A percentile compares a stretch with the other conserved stretches of the same genome.
Conservation (phyloP, 2,888 invertebrate genomes). For the Seladonia tumulorum region DNA sequence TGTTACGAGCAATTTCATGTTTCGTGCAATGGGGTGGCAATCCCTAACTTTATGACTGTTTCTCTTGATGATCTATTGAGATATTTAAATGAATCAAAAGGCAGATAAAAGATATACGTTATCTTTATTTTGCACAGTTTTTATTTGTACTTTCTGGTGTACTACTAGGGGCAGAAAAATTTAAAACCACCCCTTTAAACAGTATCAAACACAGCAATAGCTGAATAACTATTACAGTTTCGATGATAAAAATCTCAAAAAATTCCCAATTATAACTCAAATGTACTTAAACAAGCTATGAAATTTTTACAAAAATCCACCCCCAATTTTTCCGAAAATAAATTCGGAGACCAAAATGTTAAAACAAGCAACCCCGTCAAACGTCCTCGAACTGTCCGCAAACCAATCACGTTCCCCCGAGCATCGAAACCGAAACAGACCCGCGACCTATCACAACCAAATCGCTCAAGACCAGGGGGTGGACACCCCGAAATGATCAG, state of each 20-base stretch:
- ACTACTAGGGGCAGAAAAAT: not conserved
- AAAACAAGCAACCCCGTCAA: not conserved
- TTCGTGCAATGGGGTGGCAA: not conserved
- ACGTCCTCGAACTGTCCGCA: not conserved
- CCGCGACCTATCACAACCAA: not conserved
- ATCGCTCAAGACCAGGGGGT: not conserved
- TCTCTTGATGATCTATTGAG: not conserved
- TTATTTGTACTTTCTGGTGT: not conserved
- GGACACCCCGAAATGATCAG: not conserved
- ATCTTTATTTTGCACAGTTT: not conserved
- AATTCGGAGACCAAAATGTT: not conserved
- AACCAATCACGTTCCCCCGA: not conserved
- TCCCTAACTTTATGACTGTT: not conserved
- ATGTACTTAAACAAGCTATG: not conserved
- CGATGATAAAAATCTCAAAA: not conserved
- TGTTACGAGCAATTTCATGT: not conserved
- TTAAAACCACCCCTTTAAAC: too few relatives aligned
- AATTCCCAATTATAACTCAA: not conserved
- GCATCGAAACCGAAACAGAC: not conserved
- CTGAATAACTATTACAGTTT: not conserved
- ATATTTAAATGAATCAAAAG: not conserved
- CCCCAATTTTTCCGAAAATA: not conserved
- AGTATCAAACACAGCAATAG: too few relatives aligned
- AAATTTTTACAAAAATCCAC: not conserved
- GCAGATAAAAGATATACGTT: not conserved